Evolutionary conservation across 2,888 invertebrate species (phyloP).

Genomic region (Tineola bisselliella): DNA sequence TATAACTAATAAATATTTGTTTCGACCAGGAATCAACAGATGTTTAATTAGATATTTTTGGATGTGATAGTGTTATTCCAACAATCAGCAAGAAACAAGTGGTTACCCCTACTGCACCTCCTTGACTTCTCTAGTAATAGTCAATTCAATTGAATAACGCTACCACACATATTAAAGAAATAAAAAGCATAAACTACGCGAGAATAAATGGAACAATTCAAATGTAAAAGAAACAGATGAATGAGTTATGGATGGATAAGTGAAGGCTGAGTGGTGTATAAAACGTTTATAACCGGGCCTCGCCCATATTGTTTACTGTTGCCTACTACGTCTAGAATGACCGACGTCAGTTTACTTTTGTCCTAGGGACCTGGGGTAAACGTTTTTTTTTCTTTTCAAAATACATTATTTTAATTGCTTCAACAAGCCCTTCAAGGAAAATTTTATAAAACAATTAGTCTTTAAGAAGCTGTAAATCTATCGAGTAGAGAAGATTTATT

Average conservation of each 20-base stretch:
- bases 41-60: too few species aligned
- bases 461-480: too few species aligned
- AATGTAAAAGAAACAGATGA: conserved; percentile 9
- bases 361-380: conserved; percentile 10
- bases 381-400: background rate
- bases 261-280: conserved; percentile 19
- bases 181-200: background rate
- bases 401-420: background rate
- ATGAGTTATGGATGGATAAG: conserved; percentile 9
- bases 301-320: conserved; percentile 23
- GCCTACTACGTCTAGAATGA: background rate
- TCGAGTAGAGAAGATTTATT: too few species aligned
- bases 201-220: background rate
- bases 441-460: background rate
- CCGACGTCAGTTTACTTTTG: background rate
- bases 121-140: too few species aligned
- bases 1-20: too few species aligned
- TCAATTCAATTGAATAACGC: background rate
- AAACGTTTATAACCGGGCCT: conserved; percentile 33
- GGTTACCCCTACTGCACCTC: too few species aligned
- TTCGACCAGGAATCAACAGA: too few species aligned
- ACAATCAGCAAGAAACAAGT: too few species aligned
- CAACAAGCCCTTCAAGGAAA: background rate
- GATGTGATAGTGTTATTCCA: too few species aligned
- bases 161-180: background rate